Percentiles rank a stretch among this genome's conserved stretches.
These are phyloP conservation scores for Triops cancriformis DNA, from an alignment of 1,140 invertebrate species.

Conservation along the genomic window DNA sequence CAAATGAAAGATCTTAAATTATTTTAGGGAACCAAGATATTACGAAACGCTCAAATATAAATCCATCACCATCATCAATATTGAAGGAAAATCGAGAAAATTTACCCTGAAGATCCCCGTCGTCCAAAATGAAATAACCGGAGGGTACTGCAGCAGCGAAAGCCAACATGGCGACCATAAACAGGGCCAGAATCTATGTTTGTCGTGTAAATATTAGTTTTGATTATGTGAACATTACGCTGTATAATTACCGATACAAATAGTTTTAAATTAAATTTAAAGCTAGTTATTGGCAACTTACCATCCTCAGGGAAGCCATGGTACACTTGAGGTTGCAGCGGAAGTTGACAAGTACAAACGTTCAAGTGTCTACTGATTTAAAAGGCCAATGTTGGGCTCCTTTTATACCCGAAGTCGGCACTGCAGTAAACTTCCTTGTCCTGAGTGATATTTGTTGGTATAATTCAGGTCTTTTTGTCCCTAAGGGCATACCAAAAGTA, in stretches of 20 bases:
- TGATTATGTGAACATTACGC: background rate
- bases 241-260: background rate
- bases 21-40: too few relatives aligned
- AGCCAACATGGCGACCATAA: constrained; percentile 19
- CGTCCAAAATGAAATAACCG: constrained; percentile 17
- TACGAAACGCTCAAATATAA: too few relatives aligned
- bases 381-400: background rate
- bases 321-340: background rate
- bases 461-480: background rate
- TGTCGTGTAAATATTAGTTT: background rate
- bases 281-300: background rate
- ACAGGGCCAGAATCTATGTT: background rate
- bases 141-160: constrained; percentile 17
- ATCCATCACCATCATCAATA: too few relatives aligned
- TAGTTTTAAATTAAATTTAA: background rate
- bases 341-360: background rate
- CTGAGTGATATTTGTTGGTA: background rate
- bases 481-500: background rate
- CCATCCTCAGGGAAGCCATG: constrained; percentile 23
- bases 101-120: constrained; percentile 17
- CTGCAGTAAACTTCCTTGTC: background rate
- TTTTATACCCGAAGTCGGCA: background rate
- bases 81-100: background rate
- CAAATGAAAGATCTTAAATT: background rate
- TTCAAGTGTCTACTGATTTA: background rate